Base-by-base conservation (phyloP, 2,113 vertebrate genomes). In the Crotalus helleri region DNA sequence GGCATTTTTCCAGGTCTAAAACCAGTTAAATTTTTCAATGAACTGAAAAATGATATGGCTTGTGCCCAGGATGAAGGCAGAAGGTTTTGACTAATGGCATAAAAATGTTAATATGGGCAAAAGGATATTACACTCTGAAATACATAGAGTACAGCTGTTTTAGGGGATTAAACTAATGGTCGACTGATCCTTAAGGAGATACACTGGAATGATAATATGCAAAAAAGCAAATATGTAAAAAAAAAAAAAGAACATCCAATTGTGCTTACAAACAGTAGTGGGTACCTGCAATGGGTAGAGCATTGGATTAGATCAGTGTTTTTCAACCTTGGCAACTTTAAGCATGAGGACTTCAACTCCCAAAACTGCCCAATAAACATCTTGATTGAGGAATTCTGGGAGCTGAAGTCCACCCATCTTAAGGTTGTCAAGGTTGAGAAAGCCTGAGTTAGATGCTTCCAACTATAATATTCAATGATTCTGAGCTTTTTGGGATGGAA, bases 1-100 rank as follows among this genome's bases (percentile, higher is more conserved):
- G 93, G 85, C 85, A 95, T 94, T 93, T 95, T 90, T 69, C 95
- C 88, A 29, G 8, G 91, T 94, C 11, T 15, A 88, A 93, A 94
- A 93, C 85, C 51, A 94, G 69, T 64, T 91, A 91, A 53, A 58
- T 23, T 49, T 94, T 94, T 92, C 90, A 90, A 81, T 58, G 86
- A 96, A 58, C 55, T 89, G 93, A 7, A 46, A 29, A 49, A 95
- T 90, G 19, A 69, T 90, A 93, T 54, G 58, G 6, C 44, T 92
- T 93, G 13, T 44, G 94, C 94, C 94, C 93, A 87, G 44, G 59
- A 5, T 9, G 17, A 91, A 74, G 93, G 51, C 92, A 95, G 94
- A 39, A 10, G 53, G 1, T 1, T 64, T 93, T 94, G 74, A 81
- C 69, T 39, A 21, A 81, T 44, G 33, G 61, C 19, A 81, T 81